Evolutionary conservation across 2,797 vertebrate species (phyloP), one percentile per base, ranked within the genome.

Genomic region (Anniella stebbinsi): DNA sequence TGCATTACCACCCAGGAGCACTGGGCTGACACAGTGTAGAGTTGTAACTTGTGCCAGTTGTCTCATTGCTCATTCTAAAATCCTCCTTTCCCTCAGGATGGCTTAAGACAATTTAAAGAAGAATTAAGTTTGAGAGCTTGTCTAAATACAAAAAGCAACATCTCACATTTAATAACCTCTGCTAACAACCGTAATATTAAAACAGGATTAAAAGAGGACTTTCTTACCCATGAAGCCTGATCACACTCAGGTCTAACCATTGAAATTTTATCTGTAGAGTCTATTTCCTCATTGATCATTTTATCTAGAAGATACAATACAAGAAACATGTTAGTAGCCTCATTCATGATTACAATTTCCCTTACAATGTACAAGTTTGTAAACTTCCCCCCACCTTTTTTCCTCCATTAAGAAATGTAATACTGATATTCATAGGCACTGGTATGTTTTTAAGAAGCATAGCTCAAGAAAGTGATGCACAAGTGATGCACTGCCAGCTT

Each of bases 161-260:
- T 4, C 17, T 80, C 30, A 60, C 9, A 70, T 48, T 78, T 77
- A 66, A 17, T 36, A 84, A 78, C 25, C 8, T 45, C 30, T 45
- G 69, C 41, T 57, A 82, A 15, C 48, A 76, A 15, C n/a, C 57
- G 38, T 48, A 30, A 30, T 45, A 41, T 86, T 81, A 72, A 0
- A 33, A 28, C 33, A 28, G 15, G 25, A 0, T 0, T 63, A 81
- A 84, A 15, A 57, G 88, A 90, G 28, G 51, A 76, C 38, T 92
- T 86, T 92, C 96, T 93, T 94, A 98, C 97, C 97, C 97, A 95
- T 75, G 93, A 75, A 94, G 94, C 70, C 1, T 95, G 96, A 77
- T 17, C 93, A 89, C 89, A 91, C 28, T 73, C 93, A 0, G 78
- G 93, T 84, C 93, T 96, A 1, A 90, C 73, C 87, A 92, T 92